Evolutionary conservation across 2,888 invertebrate genomes (phyloP).

Genomic region (Tetheella fluctuosa): DNA sequence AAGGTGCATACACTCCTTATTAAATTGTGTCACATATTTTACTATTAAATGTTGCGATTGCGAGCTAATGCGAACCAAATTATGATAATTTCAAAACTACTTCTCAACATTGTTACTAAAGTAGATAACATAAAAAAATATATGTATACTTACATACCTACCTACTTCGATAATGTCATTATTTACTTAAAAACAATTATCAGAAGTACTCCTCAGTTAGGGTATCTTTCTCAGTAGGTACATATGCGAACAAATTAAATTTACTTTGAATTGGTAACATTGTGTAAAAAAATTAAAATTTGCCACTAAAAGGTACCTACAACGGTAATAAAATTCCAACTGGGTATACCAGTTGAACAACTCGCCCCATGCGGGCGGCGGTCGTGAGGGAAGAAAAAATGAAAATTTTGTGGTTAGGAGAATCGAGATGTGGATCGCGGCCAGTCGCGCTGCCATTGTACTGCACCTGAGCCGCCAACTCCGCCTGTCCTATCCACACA

Average conservation of each 20-base stretch:
- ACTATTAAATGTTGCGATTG: slow-evolving; percentile 25
- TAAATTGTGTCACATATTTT: slow-evolving; percentile 42
- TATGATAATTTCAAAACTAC: slow-evolving; percentile 12
- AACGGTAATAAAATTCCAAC: slow-evolving; percentile 62
- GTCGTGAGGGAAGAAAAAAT: slow-evolving; percentile 52
- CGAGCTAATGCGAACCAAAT: background rate
- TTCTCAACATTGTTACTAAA: background rate
- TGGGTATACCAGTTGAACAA: slow-evolving; percentile 48
- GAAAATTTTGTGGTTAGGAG: slow-evolving; percentile 67
- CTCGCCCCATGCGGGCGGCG: slow-evolving; percentile 65
- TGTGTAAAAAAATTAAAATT: slow-evolving; percentile 20
- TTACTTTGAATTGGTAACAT: background rate
- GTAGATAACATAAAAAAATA: background rate
- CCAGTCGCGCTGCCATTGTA: slow-evolving; percentile 38
- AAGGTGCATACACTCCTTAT: slow-evolving; percentile 26
- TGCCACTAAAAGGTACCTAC: slow-evolving; percentile 47
- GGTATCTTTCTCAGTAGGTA: background rate
- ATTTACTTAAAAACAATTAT: too few relatives aligned
- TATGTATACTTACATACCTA: background rate
- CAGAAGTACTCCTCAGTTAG: too few relatives aligned
- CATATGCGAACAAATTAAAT: too few relatives aligned
- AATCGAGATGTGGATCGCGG: slow-evolving; percentile 46
- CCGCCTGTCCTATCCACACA: slow-evolving; percentile 18
- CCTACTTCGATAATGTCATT: too few relatives aligned
- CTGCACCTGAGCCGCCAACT: slow-evolving; percentile 24